Evolutionary conservation across 2,113 vertebrate species (phyloP).

Genomic region (Pyrgilauda ruficollis): DNA sequence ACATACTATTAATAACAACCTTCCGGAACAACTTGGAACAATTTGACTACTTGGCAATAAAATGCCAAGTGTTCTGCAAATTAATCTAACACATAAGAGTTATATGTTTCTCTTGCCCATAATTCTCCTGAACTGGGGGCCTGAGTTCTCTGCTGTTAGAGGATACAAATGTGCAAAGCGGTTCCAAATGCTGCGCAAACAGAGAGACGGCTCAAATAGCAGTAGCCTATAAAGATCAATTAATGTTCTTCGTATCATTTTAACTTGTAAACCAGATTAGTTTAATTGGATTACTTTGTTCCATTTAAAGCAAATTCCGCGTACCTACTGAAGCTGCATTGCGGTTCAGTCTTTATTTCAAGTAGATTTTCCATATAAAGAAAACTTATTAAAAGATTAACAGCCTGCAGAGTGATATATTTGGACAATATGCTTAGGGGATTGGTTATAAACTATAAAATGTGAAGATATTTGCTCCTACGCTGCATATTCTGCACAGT

Average conservation of each 20-base stretch:
- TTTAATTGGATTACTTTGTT: constrained; percentile 70
- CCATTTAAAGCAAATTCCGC: constrained; percentile 36
- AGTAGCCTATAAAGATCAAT: constrained; percentile 51
- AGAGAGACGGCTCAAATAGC: constrained; percentile 51
- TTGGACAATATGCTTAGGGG: constrained; percentile 39
- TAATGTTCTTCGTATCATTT: constrained; percentile 61
- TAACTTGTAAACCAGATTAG: constrained; percentile 62
- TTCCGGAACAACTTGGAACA: constrained; percentile 88
- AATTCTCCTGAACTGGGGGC: constrained; percentile 63
- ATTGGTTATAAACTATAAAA: constrained; percentile 34
- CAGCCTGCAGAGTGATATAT: constrained; percentile 25
- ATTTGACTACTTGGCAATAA: constrained; percentile 87
- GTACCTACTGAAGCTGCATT: constrained; percentile 28
- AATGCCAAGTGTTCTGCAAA: constrained; percentile 86
- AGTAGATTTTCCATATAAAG: constrained; percentile 14
- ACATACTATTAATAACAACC: constrained; percentile 88
- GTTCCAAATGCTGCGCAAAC: constrained; percentile 65
- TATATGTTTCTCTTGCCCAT: constrained; percentile 72
- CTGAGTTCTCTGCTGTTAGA: constrained; percentile 51
- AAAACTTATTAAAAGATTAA: constrained; percentile 66
- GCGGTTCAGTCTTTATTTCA: constrained; percentile 44
- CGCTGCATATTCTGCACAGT: not conserved
- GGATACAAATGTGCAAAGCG: constrained; percentile 63
- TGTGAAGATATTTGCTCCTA: not conserved
- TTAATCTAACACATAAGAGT: constrained; percentile 80